Evolutionary conservation across 2,797 vertebrate genomes (phyloP).

Genomic region (Buphagus erythrorhynchus): DNA sequence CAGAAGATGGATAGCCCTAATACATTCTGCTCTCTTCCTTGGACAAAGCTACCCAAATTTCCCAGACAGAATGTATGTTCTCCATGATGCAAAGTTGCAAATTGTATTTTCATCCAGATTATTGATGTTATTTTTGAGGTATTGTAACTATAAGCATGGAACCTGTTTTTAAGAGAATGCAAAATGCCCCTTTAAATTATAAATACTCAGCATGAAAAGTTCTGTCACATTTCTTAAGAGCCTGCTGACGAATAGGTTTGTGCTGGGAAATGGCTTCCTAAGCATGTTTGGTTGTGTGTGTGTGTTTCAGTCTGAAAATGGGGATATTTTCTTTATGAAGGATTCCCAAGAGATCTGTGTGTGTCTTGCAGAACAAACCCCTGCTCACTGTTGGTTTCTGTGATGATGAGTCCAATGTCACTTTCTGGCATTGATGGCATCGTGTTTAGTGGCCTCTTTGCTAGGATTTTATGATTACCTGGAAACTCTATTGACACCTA

Average conservation of each 20-base stretch:
- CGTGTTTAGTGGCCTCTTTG: conserved; percentile 38
- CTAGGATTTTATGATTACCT: conserved; percentile 37
- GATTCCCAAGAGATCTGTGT: conserved; percentile 8
- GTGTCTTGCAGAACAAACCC: neutral
- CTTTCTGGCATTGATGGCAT: conserved; percentile 60
- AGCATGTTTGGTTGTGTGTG: conserved; percentile 51
- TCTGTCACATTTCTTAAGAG: conserved; percentile 68
- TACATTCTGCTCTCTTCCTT: conserved; percentile 59
- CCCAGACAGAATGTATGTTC: conserved; percentile 40
- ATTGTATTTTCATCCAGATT: conserved; percentile 44
- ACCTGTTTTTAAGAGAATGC: conserved; percentile 48
- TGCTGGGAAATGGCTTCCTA: conserved; percentile 74
- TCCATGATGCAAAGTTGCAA: conserved; percentile 57
- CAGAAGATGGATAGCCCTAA: conserved; percentile 22
- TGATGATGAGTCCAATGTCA: neutral
- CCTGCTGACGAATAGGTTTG: conserved; percentile 56
- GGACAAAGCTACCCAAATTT: conserved; percentile 62
- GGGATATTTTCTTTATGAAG: conserved; percentile 31
- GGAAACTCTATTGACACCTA: conserved; percentile 32
- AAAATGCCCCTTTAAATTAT: conserved; percentile 74
- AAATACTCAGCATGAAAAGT: conserved; percentile 72
- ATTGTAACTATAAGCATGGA: conserved; percentile 31
- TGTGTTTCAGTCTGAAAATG: conserved; percentile 55
- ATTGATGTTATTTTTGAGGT: conserved; percentile 17
- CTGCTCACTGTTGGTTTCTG: conserved; percentile 29